Evolutionary conservation across 2,113 vertebrate genomes (phyloP).

Genomic region (Dunckerocampus dactyliophorus): DNA sequence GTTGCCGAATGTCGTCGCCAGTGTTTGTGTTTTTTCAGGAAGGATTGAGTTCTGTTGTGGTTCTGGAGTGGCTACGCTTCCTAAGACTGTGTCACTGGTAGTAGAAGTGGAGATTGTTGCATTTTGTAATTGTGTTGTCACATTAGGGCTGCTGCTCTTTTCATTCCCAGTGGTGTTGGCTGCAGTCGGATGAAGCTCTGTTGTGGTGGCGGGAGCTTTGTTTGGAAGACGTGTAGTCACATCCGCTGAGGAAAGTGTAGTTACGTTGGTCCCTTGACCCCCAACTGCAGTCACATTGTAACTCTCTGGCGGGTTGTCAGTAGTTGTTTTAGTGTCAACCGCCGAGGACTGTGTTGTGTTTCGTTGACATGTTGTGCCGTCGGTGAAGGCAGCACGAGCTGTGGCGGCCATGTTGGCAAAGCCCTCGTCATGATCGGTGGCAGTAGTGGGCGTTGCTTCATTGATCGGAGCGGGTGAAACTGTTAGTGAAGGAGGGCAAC

Average conservation of each 20-base stretch:
- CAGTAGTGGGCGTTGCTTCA: not conserved
- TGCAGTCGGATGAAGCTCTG: not conserved
- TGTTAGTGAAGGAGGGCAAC: constrained; percentile 19
- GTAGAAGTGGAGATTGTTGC: not conserved
- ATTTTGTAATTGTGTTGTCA: not conserved
- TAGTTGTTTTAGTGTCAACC: too few relatives aligned
- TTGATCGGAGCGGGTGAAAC: not conserved
- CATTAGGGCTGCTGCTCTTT: not conserved
- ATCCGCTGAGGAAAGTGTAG: too few relatives aligned
- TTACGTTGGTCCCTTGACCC: too few relatives aligned
- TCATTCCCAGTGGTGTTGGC: not conserved
- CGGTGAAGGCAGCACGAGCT: too few relatives aligned
- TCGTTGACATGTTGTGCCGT: too few relatives aligned
- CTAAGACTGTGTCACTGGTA: too few relatives aligned
- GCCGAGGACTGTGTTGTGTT: too few relatives aligned
- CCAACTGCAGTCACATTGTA: too few relatives aligned
- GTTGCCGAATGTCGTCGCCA: not conserved
- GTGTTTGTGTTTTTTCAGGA: not conserved
- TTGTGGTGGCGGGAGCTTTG: not conserved
- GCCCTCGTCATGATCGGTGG: not conserved
- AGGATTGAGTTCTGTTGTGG: not conserved
- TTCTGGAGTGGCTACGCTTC: not conserved
- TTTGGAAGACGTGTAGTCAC: too few relatives aligned
- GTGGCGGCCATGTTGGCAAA: too few relatives aligned
- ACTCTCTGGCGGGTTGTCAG: too few relatives aligned